A percentile compares a stretch with the other conserved stretches of the same genome.
phyloP scores from a whole-genome alignment of 2,888 invertebrate genomes.

The Ochropacha duplaris region DNA sequence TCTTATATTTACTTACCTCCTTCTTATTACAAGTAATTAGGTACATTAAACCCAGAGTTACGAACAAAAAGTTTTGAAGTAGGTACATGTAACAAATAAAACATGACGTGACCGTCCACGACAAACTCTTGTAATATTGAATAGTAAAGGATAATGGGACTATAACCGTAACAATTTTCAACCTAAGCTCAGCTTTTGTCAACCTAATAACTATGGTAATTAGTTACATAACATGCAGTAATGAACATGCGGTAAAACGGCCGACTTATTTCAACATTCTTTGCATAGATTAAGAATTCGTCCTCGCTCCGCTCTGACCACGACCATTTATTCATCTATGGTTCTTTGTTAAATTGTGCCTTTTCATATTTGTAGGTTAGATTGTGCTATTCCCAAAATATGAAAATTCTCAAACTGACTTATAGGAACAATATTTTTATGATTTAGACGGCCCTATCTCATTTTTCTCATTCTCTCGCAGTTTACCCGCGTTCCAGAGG shows the following conservation, averaged over 20 bases:
- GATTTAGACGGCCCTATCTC: no score
- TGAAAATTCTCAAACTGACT: no score
- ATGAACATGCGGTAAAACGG: background rate
- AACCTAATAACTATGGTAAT: background rate
- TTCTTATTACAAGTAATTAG: no score
- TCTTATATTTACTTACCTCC: no score
- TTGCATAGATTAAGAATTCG: no score
- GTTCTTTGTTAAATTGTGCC: background rate
- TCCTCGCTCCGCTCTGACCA: no score
- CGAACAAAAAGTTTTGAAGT: background rate
- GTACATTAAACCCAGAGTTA: no score
- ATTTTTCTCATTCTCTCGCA: no score
- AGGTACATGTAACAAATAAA: background rate
- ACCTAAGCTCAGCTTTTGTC: background rate
- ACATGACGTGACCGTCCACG: background rate
- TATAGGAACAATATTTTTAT: no score
- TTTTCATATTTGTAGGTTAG: background rate
- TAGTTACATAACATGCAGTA: background rate
- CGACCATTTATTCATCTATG: no score
- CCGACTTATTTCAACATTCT: background rate
- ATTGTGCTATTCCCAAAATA: background rate
- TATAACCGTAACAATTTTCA: background rate
- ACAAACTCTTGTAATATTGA: background rate
- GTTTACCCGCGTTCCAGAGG: no score
- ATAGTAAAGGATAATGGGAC: background rate